These are phyloP conservation scores for Nezara viridula DNA, from an alignment of 2,888 invertebrate genomes.

Conservation along the genomic window DNA sequence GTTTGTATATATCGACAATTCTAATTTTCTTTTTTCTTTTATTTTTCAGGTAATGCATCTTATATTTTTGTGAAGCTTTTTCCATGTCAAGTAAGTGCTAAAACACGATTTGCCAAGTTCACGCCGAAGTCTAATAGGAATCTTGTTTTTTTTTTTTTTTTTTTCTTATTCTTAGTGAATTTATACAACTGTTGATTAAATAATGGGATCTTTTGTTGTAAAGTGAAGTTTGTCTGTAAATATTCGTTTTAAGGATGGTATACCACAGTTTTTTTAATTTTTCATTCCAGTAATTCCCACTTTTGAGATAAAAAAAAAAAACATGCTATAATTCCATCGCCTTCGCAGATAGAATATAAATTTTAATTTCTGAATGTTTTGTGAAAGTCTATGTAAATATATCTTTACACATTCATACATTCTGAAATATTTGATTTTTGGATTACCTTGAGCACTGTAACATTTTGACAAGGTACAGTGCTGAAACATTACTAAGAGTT, in stretches of 20 bases:
- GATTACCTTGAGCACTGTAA: not conserved
- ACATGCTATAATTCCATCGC: not conserved
- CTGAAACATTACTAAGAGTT: not conserved
- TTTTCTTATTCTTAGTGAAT: not conserved
- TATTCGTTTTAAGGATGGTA: not conserved
- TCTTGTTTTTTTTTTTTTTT: not conserved
- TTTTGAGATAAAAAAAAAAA: not conserved
- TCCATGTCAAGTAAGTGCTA: not conserved
- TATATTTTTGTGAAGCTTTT: constrained; percentile 1
- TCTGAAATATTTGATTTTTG: not conserved
- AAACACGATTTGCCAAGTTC: not conserved
- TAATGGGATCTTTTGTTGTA: not conserved
- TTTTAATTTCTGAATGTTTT: not conserved
- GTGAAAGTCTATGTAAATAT: too few relatives aligned
- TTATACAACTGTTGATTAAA: not conserved
- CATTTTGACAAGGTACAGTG: constrained; percentile 38
- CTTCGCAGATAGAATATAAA: not conserved
- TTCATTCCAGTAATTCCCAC: not conserved
- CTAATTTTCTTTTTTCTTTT: constrained; percentile 10
- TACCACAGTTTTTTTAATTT: not conserved
- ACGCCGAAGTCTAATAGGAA: not conserved
- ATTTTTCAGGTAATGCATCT: constrained; percentile 43
- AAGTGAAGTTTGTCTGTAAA: not conserved
- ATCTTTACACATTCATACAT: not conserved
- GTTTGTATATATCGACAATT: not conserved